Evolutionary conservation across 1,140 invertebrate species (phyloP).

Genomic region (Hylaeus volcanicus): DNA sequence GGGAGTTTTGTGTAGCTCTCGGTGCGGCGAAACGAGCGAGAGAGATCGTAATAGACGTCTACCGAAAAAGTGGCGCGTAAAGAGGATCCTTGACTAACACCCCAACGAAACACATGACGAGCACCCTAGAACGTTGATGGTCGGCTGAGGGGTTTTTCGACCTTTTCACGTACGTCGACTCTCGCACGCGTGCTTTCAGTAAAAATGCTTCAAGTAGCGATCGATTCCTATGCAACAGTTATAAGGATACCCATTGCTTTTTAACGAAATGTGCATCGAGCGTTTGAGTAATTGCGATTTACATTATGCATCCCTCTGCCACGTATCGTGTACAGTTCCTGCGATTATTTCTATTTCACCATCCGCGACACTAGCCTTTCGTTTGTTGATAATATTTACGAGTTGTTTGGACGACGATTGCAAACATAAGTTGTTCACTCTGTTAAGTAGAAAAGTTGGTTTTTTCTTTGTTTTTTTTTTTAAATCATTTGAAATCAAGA

Average conservation of each 20-base stretch:
- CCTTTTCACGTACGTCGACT: constrained; percentile 9
- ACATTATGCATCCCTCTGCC: not conserved
- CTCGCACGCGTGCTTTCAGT: constrained; percentile 11
- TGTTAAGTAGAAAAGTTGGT: no score
- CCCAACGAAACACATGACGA: constrained; percentile 30
- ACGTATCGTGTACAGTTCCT: not conserved
- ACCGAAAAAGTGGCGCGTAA: constrained; percentile 11
- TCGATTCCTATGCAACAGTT: constrained; percentile 8
- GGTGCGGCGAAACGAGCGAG: no score
- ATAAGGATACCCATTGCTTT: not conserved
- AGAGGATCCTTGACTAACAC: constrained; percentile 7
- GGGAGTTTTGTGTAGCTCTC: not conserved
- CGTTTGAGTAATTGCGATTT: not conserved
- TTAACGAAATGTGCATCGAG: not conserved
- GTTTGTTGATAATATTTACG: no score
- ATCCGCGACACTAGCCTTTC: no score
- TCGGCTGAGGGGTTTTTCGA: constrained; percentile 19
- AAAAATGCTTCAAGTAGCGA: constrained; percentile 25
- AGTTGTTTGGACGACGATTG: no score
- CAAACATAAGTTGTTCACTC: no score
- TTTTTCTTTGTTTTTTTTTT: no score
- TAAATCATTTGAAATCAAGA: no score
- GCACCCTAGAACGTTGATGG: constrained; percentile 42
- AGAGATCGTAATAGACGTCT: not conserved
- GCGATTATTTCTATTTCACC: not conserved